Base-by-base conservation (phyloP, 2,113 vertebrate species). In the Lamprologus ornatipinnis region DNA sequence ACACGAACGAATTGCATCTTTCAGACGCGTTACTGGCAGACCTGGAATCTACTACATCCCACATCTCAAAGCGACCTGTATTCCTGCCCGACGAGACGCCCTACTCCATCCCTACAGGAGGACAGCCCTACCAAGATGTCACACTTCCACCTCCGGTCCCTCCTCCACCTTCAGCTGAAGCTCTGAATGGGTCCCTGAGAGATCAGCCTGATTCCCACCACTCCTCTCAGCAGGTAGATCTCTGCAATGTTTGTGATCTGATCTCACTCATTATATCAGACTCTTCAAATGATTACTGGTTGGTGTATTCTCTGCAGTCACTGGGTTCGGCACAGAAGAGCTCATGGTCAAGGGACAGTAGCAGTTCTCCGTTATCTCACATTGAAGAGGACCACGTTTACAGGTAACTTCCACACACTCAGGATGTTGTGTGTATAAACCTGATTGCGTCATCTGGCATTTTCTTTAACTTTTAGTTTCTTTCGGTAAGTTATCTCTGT, bases 361-460 rank as follows among this genome's bases (percentile, higher is more conserved):
- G 95, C 58, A 96, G 96, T 86, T 96, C 97, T 70, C 95, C 97
- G 1, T 88, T 96, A 7, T 94, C 97, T 92, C 96, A 96, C 35
- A 88, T 95, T 12, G 99, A 99, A 95, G 99, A 99, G 90, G 99
- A 99, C 68, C 98, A 99, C 97, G 98, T 99, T 54, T 99, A 99
- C 96, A 99, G 99, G 99, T 99, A 96, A 9, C 75, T 28, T 13
- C 37, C 4, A 5, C 37, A 68, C 47, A 6, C 60, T 31, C 11
- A 0, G 42, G 8, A 70, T 28, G 9, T 53, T 42, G 9, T 68
- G 15, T 21, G 3, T 53, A 5, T 5, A 5, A 60, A 21, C 4
- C n/a, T 23, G 4, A 21, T 7, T 2, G 5, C 3, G 0, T 54
- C 40, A 23, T 70, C 21, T 45, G 15, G 35, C 6, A 17, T 51